phyloP scores from a whole-genome alignment of 2,888 invertebrate species.

The Drosophila nr. medialis region DNA sequence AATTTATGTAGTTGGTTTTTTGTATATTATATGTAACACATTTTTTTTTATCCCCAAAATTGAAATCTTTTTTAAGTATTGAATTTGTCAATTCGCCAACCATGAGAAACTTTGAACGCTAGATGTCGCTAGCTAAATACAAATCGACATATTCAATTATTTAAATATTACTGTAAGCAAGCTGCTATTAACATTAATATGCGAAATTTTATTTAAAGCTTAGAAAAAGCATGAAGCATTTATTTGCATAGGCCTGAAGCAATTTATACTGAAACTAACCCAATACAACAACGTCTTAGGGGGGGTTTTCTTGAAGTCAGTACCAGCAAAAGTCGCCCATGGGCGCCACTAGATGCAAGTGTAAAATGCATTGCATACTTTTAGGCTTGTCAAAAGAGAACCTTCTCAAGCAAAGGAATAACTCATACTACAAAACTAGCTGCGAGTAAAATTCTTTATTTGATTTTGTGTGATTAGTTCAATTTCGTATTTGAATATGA shows the following conservation, averaged over 20 bases:
- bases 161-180: background rate
- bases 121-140: background rate
- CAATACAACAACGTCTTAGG: background rate
- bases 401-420: background rate
- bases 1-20: constrained; percentile 1
- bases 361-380: constrained; percentile 16
- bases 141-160: background rate
- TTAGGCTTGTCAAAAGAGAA: constrained; percentile 7
- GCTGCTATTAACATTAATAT: background rate
- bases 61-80: background rate
- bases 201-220: background rate
- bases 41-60: background rate
- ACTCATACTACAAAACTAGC: background rate
- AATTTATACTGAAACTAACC: background rate
- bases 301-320: background rate
- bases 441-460: background rate
- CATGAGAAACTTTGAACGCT: background rate
- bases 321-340: background rate
- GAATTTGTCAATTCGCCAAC: background rate
- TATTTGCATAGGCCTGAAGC: background rate
- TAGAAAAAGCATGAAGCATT: background rate
- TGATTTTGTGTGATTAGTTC: background rate
- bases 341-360: background rate
- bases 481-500: background rate
- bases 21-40: constrained; percentile 5